Percentiles rank a stretch among this genome's conserved stretches.
Evolutionary conservation across 2,113 vertebrate genomes (phyloP).

Genomic region (Sclerurus mexicanus): DNA sequence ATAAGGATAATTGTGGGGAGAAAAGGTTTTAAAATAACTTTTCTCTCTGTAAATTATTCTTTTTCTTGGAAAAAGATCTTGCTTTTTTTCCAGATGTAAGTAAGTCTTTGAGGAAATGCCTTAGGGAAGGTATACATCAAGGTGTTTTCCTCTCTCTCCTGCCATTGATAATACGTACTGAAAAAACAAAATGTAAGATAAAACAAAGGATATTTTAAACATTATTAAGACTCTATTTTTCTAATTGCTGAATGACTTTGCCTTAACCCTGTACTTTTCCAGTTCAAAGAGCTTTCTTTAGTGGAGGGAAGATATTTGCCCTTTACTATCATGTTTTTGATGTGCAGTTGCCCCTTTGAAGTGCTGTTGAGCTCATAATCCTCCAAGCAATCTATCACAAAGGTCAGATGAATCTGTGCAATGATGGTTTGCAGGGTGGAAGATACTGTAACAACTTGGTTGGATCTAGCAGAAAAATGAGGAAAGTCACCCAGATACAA

Average conservation of each 20-base stretch:
- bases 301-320: neutral
- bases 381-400: neutral
- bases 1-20: neutral
- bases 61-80: neutral
- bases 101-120: neutral
- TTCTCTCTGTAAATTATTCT: neutral
- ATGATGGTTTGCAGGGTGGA: neutral
- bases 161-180: neutral
- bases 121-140: neutral
- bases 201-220: neutral
- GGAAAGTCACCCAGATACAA: neutral
- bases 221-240: neutral
- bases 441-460: neutral
- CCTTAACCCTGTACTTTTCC: neutral
- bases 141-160: neutral
- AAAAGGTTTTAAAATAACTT: constrained; percentile 17
- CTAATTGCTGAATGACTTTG: neutral
- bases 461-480: neutral
- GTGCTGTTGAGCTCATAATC: neutral
- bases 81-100: constrained; percentile 3
- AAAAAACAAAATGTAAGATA: neutral
- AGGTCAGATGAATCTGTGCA: neutral
- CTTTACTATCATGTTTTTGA: neutral
- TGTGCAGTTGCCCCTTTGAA: constrained; percentile 17
- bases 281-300: neutral